Base-by-base conservation (phyloP, 2,113 vertebrate genomes). In the Struthio camelus region DNA sequence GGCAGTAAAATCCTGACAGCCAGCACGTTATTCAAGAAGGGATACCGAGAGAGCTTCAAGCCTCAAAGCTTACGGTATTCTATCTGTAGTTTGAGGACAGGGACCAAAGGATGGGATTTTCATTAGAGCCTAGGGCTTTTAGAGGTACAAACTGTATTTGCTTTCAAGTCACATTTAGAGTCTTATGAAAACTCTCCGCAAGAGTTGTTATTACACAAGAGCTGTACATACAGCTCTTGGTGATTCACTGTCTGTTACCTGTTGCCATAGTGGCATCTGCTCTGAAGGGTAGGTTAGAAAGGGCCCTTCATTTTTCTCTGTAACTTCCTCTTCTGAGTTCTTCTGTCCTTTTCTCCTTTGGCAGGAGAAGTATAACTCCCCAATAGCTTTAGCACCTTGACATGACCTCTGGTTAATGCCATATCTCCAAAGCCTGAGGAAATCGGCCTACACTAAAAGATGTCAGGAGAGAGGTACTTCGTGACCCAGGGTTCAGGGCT, bases 1-100 rank as follows among this genome's bases (percentile, higher is more conserved):
- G 93, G 91, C 94, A 90, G 64, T 59, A 87, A 91, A 95, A 91
- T 69, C 82, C 87, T 83, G 48, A 91, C 93, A 91, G 54, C 40
- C 66, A 87, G 66, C 51, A 93, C 58, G 77, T 90, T 94, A 82
- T 71, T 91, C 86, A 82, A 79, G 65, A 84, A 86, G 40, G 70
- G 48, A 84, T 85, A 73, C 85, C 80, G 65, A 94, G 70, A 79
- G 80, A 86, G 81, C 80, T 89, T 36, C 15, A 93, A 87, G 64
- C 54, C 82, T 76, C 80, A 79, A 87, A 89, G 84, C 80, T 89
- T 72, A 56, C 17, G 25, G 17, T 66, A 40, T 90, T 93, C 87
- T 38, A 94, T 61, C 61, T 89, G 42, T 4, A 81, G 65, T 30
- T 80, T 76, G 36, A 92, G 86, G 48, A 46, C 27, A 80, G 76